Evolutionary conservation across 1,140 invertebrate genomes (phyloP), one percentile per base, ranked within the genome.

Genomic region (Pantala flavescens): DNA sequence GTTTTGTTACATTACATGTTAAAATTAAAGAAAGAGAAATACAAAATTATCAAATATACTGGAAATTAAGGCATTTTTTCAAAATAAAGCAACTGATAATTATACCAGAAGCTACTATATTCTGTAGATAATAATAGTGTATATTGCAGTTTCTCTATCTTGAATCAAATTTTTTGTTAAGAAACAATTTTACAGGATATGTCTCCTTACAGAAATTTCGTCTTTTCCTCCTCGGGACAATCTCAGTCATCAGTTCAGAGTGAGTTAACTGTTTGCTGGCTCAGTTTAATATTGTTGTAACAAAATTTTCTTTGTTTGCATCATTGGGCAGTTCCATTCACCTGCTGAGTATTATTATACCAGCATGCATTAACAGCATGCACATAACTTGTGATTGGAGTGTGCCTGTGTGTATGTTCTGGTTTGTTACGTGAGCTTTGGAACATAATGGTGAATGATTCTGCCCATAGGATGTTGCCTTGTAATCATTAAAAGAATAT

Each of bases 191-290:
- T 63, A 63, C 12, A 63, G 49, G 49, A 21, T 63, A 16, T 63
- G 49, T 63, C n/a, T 63, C 49, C 49, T 63, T 63, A 21, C 49
- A 63, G 49, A 63, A 63, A 63, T 63, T 63, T 63, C 49, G 49
- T 21, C 49, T 63, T 63, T 63, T 63, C 49, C 49, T 63, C 49
- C 49, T 63, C 49, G 49, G 49, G 49, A 63, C 49, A 63, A 14
- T 63, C 49, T 7, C 49, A 63, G 49, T 63, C 49, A 63, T 63
- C 49, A 3, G 12, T 14, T 16, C 49, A 63, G 49, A 63, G 49
- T 63, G 49, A 63, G 49, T 63, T 16, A 3, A 19, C 49, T 7
- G 49, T 63, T 63, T 63, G 49, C n/a, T 63, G 49, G n/a, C n/a
- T 63, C n/a, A 16, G n/a, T 63, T 3, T 63, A 63, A 63, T 14